Base-by-base conservation (phyloP, 2,113 vertebrate species). In the Sinocyclocheilus anshuiensis region DNA sequence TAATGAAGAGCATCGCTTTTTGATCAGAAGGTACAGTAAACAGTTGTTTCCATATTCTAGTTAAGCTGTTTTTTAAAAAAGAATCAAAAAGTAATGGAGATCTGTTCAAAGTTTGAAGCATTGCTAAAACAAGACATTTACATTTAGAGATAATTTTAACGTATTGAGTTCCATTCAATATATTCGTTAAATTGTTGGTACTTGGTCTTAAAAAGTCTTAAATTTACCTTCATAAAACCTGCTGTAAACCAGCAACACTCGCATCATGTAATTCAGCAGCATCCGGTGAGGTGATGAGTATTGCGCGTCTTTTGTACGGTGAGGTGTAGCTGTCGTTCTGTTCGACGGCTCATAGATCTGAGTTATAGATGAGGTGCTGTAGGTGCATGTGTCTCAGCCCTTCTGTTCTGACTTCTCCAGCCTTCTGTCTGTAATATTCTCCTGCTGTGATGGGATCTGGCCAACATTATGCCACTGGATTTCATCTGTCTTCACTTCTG, bases 401-500 rank as follows among this genome's bases (percentile, higher is more conserved):
- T 79, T 79, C 77, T 39, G 53, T 59, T 79, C 53, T 22, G 29
- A 55, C 72, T 76, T 75, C 42, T 75, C 39, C 22, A 75, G 39
- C 72, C 39, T 75, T 76, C 72, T 79, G 18, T 79, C 33, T 79
- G 11, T 79, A 61, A 59, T 59, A 59, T 13, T 61, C 29, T 79
- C 55, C 77, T 39, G 77, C 53, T 79, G 55, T n/a, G 55, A 61
- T 50, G 20, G 55, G 55, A 79, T 61, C 55, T 79, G 77, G 55
- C 53, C 53, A 57, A 39, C 53, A 39, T 61, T 39, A 79, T 57
- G 50, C 29, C 55, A 50, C 72, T 76, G 72, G 72, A 76, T 76
- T 50, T 76, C 72, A 76, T 76, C 72, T 48, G 72, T 76, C 72
- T 76, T 76, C 42, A 48, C 72, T 26, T 26, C n/a, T n/a, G n/a